Evolutionary conservation across 2,113 vertebrate genomes (phyloP).

Genomic region (Sturnira hondurensis): DNA sequence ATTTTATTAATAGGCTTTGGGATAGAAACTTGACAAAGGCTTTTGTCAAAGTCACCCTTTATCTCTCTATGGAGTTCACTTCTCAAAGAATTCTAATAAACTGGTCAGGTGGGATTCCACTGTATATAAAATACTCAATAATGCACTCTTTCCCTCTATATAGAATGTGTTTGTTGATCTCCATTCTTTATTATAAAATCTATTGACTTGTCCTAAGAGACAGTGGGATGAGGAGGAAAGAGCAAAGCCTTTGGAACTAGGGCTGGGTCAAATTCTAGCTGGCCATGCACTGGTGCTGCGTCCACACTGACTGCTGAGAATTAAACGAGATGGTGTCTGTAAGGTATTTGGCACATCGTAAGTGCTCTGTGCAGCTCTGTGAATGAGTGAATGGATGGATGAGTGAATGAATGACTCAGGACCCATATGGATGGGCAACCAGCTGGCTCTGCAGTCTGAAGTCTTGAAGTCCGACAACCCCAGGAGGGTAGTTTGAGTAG

Average conservation of each 20-base stretch:
- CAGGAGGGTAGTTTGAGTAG: neutral
- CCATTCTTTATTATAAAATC: neutral
- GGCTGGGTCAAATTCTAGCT: neutral
- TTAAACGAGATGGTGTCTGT: neutral
- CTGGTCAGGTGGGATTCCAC: constrained; percentile 25
- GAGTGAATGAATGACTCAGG: neutral
- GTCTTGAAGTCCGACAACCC: neutral
- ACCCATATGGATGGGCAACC: neutral
- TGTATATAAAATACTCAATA: constrained; percentile 44
- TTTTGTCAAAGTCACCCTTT: constrained; percentile 62
- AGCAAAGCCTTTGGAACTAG: neutral
- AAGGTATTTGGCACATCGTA: neutral
- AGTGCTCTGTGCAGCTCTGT: neutral
- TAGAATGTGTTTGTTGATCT: neutral
- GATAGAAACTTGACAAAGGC: constrained; percentile 59
- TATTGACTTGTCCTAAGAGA: neutral
- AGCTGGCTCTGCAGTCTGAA: neutral
- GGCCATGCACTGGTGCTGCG: neutral
- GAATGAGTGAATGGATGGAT: neutral
- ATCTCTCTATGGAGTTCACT: constrained; percentile 48
- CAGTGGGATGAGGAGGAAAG: neutral
- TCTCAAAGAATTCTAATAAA: constrained; percentile 58
- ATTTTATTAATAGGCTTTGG: constrained; percentile 75
- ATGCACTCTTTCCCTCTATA: neutral
- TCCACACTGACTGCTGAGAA: neutral